Percentiles rank a stretch among this genome's conserved stretches.
These are phyloP conservation scores for Pseudoips prasinana DNA, from an alignment of 2,888 invertebrate genomes.

Conservation along the genomic window DNA sequence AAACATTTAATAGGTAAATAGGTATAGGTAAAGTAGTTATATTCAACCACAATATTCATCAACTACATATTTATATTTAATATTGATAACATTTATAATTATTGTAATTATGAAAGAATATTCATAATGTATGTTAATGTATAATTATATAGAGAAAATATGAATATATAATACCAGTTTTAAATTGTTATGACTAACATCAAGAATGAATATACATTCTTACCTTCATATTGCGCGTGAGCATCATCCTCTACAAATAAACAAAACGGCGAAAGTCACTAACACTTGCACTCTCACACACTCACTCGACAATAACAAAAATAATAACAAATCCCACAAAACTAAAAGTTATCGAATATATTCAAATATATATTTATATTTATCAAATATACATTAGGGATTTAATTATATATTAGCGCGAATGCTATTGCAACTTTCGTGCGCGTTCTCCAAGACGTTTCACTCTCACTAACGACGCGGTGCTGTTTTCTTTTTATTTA, in stretches of 20 bases:
- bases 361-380: too few species aligned
- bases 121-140: background rate
- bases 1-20: too few species aligned
- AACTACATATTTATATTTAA: too few species aligned
- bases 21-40: too few species aligned
- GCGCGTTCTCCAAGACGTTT: slow-evolving; percentile 51
- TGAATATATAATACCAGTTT: background rate
- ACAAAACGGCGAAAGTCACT: slow-evolving; percentile 63
- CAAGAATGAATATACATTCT: too few species aligned
- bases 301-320: slow-evolving; percentile 29
- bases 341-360: slow-evolving; percentile 6
- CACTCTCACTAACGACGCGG: slow-evolving; percentile 67
- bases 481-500: slow-evolving; percentile 73
- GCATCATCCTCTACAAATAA: slow-evolving; percentile 57
- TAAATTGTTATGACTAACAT: too few species aligned
- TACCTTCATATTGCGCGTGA: slow-evolving; percentile 64
- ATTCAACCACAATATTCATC: too few species aligned
- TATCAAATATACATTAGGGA: too few species aligned
- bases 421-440: slow-evolving; percentile 60
- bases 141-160: background rate
- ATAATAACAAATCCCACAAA: slow-evolving; percentile 27
- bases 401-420: slow-evolving; percentile 52
- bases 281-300: slow-evolving; percentile 54
- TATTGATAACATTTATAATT: too few species aligned
- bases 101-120: background rate